Evolutionary conservation across 2,797 vertebrate species (phyloP).

Genomic region (Halcyon leucocephala): DNA sequence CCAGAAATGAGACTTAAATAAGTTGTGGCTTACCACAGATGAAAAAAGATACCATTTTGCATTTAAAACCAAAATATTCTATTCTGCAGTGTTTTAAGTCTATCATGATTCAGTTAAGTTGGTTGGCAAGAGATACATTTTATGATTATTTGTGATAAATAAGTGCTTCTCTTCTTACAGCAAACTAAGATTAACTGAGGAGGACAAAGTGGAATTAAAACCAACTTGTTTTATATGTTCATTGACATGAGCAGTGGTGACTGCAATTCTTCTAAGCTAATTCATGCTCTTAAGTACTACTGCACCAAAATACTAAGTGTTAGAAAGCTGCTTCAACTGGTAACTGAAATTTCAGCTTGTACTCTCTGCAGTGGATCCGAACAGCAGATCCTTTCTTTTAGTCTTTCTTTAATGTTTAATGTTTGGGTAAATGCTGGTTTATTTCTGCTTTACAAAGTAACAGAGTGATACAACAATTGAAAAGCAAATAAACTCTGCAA

Average conservation of each 20-base stretch:
- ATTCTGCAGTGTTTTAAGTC: not conserved
- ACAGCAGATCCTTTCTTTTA: not conserved
- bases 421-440: not conserved
- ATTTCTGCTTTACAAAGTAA: not conserved
- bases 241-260: not conserved
- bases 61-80: not conserved
- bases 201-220: not conserved
- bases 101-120: not conserved
- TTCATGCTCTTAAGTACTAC: not conserved
- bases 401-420: not conserved
- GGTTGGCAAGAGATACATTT: not conserved
- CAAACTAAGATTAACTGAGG: not conserved
- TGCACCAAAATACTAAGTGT: not conserved
- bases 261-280: not conserved
- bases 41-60: not conserved
- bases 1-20: not conserved
- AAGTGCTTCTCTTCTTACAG: too few relatives aligned
- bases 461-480: too few relatives aligned
- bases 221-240: not conserved
- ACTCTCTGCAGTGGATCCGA: not conserved
- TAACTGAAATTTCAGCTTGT: not conserved
- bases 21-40: not conserved
- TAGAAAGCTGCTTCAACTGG: not conserved
- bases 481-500: not conserved
- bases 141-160: not conserved